phyloP scores from a whole-genome alignment of 2,888 invertebrate species.

The Agrochola macilenta region DNA sequence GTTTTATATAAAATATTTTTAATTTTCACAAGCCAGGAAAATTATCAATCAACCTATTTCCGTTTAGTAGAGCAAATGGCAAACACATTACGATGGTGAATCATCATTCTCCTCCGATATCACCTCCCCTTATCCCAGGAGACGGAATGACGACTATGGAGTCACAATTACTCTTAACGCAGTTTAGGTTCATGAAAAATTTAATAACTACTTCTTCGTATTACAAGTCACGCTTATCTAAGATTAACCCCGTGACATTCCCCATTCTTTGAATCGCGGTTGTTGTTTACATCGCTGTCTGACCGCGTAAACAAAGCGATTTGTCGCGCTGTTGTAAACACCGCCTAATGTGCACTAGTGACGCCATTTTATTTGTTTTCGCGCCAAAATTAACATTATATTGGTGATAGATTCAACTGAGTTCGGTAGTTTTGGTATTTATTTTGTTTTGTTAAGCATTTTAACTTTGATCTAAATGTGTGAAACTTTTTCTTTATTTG shows the following conservation, averaged over 20 bases:
- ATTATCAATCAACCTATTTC: background rate
- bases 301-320: slow-evolving; percentile 74
- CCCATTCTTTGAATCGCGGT: slow-evolving; percentile 44
- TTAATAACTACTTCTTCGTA: slow-evolving; percentile 25
- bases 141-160: too few species aligned
- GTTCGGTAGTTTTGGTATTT: slow-evolving; percentile 36
- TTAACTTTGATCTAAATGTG: slow-evolving; percentile 31
- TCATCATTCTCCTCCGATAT: too few species aligned
- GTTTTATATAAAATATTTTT: background rate
- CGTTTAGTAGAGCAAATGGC: background rate
- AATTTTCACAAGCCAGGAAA: background rate
- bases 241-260: slow-evolving; percentile 44
- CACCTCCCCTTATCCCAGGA: too few species aligned
- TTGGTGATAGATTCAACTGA: slow-evolving; percentile 55
- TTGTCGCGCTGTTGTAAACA: slow-evolving; percentile 73
- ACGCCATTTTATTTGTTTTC: slow-evolving; percentile 67
- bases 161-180: background rate
- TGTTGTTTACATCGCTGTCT: slow-evolving; percentile 63
- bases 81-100: background rate
- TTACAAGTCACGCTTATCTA: slow-evolving; percentile 53
- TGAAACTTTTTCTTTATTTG: slow-evolving; percentile 54
- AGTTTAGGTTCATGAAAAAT: background rate
- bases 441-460: slow-evolving; percentile 55
- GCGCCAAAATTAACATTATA: slow-evolving; percentile 58
- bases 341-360: slow-evolving; percentile 64